Percentiles rank a stretch among this genome's conserved stretches.
phyloP scores from a whole-genome alignment of 2,888 invertebrate genomes.

The Drosophila greeni region DNA sequence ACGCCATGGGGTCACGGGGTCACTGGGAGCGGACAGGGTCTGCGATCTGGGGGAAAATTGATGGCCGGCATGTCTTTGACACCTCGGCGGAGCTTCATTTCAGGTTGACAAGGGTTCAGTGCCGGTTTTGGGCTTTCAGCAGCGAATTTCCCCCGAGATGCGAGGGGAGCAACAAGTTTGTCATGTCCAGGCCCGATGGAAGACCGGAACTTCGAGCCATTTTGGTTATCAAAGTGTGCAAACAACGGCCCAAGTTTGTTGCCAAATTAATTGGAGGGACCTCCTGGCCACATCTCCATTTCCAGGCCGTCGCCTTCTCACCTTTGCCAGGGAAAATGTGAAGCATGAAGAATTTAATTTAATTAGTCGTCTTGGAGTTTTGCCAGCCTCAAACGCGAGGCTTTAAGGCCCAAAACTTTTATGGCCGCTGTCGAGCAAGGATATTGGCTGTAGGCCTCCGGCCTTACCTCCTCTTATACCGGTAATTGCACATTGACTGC shows the following conservation, averaged over 20 bases:
- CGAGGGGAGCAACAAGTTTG: slow-evolving; percentile 54
- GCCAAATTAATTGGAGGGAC: slow-evolving; percentile 64
- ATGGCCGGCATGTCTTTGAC: slow-evolving; percentile 61
- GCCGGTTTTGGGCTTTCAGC: slow-evolving; percentile 18
- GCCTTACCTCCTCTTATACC: slow-evolving; percentile 14
- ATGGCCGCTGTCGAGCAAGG: slow-evolving; percentile 55
- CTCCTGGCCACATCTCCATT: slow-evolving; percentile 18
- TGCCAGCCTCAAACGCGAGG: not conserved
- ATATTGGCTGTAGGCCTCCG: slow-evolving; percentile 8
- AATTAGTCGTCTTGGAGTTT: slow-evolving; percentile 42
- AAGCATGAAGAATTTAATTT: slow-evolving; percentile 53
- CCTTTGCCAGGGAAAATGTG: not conserved
- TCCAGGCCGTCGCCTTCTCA: not conserved
- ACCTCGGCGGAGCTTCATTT: slow-evolving; percentile 56
- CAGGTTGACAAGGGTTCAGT: slow-evolving; percentile 61
- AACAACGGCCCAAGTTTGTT: slow-evolving; percentile 58
- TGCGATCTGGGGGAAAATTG: slow-evolving; percentile 41
- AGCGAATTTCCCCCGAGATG: slow-evolving; percentile 23
- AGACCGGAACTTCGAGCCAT: slow-evolving; percentile 15
- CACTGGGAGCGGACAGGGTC: slow-evolving; percentile 36
- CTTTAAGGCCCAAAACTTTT: slow-evolving; percentile 47
- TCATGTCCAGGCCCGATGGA: slow-evolving; percentile 1
- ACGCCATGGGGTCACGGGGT: slow-evolving; percentile 39
- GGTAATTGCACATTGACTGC: slow-evolving; percentile 57
- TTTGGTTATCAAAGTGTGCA: slow-evolving; percentile 58